These are phyloP conservation scores for Apantesis nais DNA, from an alignment of 2,888 invertebrate species.

Conservation along the genomic window DNA sequence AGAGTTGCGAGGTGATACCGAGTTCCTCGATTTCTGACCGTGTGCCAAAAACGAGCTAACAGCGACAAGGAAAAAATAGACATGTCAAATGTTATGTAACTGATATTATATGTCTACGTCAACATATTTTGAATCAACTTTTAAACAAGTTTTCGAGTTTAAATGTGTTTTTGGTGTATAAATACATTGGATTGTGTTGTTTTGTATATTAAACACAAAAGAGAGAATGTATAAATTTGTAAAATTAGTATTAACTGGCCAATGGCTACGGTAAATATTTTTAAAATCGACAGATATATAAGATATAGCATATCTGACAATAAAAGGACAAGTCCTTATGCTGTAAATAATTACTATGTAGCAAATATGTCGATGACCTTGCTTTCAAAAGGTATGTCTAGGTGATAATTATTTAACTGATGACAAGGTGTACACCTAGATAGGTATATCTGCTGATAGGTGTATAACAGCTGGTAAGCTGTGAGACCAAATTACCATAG, in stretches of 20 bases:
- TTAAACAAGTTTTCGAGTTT: conserved; percentile 24
- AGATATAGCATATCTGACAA: conserved; percentile 6
- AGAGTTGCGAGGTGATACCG: conserved; percentile 55
- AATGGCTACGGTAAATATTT: background rate
- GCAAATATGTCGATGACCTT: conserved; percentile 70
- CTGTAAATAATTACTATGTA: conserved; percentile 16
- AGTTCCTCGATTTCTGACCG: conserved; percentile 68
- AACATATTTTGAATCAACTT: conserved; percentile 49
- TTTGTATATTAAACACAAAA: background rate
- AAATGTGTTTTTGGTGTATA: conserved; percentile 23
- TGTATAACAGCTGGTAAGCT: too few species aligned
- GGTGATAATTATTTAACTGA: conserved; percentile 66
- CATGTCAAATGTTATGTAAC: conserved; percentile 73
- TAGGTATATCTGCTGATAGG: too few species aligned
- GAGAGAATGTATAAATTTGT: background rate
- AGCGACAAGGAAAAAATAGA: conserved; percentile 80
- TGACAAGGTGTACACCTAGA: conserved; percentile 55
- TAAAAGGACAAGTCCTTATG: conserved; percentile 19
- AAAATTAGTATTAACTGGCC: background rate
- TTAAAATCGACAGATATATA: background rate
- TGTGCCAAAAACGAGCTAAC: conserved; percentile 75
- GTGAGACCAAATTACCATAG: conserved; percentile 14
- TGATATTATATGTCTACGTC: conserved; percentile 54
- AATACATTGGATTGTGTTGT: background rate
- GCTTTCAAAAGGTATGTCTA: conserved; percentile 72